Conservation (phyloP, 1,140 invertebrate genomes). For the Holcopasites calliopsidis region DNA sequence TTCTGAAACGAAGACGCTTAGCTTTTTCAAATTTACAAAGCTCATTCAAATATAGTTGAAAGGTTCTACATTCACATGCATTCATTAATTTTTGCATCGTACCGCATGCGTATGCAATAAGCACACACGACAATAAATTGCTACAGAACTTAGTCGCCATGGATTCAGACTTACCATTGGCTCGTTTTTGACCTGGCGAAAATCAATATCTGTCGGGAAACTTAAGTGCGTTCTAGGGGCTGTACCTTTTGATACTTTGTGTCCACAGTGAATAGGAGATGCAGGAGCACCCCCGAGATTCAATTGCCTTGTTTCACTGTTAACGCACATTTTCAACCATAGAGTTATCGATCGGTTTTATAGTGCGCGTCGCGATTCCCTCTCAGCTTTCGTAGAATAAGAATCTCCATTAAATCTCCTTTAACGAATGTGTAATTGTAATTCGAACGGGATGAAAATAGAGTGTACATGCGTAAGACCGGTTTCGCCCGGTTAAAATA, state of each 20-base stretch:
- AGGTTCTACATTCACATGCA: background rate
- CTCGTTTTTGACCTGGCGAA: conserved; percentile 56
- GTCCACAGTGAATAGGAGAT: conserved; percentile 19
- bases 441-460: no score
- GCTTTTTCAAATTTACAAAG: no score
- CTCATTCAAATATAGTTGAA: no score
- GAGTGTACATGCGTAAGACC: conserved; percentile 1
- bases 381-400: background rate
- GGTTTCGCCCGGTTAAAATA: conserved; percentile 7
- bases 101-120: conserved; percentile 4
- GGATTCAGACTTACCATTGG: conserved; percentile 44
- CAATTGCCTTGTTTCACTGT: background rate
- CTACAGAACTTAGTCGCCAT: conserved; percentile 19
- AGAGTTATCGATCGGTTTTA: background rate
- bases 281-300: background rate
- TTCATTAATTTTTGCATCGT: background rate
- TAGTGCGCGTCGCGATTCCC: background rate
- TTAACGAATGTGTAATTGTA: no score
- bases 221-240: conserved; percentile 57
- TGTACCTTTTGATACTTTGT: conserved; percentile 37
- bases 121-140: conserved; percentile 16
- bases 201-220: conserved; percentile 75
- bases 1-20: no score
- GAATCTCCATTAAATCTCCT: no score
- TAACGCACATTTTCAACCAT: background rate